Percentiles rank a stretch among this genome's conserved stretches.
phyloP scores from a whole-genome alignment of 2,888 invertebrate genomes.

The Nezara viridula region DNA sequence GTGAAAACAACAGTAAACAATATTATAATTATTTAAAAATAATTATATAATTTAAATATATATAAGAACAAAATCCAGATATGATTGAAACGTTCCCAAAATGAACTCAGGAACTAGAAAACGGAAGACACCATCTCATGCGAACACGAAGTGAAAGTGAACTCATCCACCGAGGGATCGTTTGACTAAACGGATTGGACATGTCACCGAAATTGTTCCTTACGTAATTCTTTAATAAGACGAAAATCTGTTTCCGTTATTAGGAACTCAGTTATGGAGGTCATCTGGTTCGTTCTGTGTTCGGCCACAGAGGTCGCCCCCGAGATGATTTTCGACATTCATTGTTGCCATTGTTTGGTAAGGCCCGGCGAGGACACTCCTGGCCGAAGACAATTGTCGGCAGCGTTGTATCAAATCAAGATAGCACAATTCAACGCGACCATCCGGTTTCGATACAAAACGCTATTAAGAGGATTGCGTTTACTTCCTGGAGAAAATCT shows the following conservation, averaged over 20 bases:
- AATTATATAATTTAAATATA: too few relatives aligned
- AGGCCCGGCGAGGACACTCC: not conserved
- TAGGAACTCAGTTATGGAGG: not conserved
- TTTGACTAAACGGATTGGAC: not conserved
- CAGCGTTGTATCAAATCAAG: slow-evolving; percentile 6
- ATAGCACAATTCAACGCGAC: not conserved
- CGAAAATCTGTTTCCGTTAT: not conserved
- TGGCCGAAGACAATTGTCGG: not conserved
- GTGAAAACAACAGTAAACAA: too few relatives aligned
- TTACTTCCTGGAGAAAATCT: not conserved
- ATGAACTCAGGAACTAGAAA: not conserved
- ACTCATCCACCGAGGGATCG: not conserved
- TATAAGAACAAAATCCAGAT: too few relatives aligned
- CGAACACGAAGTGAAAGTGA: not conserved
- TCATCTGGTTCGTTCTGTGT: not conserved
- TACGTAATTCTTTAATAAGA: not conserved
- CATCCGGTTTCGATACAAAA: slow-evolving; percentile 33
- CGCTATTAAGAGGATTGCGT: not conserved
- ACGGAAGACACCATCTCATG: not conserved
- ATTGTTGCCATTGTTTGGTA: not conserved
- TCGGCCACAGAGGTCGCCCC: not conserved
- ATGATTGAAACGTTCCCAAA: too few relatives aligned
- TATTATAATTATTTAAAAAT: too few relatives aligned
- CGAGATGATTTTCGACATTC: not conserved
- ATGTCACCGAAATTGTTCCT: not conserved